Evolutionary conservation across 2,888 invertebrate genomes (phyloP).

Genomic region (Microplitis manilae): DNA sequence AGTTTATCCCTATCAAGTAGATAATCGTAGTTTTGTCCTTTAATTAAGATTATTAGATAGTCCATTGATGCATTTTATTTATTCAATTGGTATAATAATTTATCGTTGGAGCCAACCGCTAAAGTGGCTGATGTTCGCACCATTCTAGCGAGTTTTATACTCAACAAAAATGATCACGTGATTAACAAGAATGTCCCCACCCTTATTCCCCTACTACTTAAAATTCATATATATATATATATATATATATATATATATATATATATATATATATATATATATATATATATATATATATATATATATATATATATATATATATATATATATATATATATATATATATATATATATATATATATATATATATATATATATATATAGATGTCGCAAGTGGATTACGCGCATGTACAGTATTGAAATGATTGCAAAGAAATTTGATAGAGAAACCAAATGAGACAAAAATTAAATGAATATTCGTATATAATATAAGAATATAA

Average conservation of each 20-base stretch:
- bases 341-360: neutral
- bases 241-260: too few relatives aligned
- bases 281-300: too few relatives aligned
- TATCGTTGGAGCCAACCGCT: slow-evolving; percentile 60
- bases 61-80: too few relatives aligned
- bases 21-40: too few relatives aligned
- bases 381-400: neutral
- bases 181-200: slow-evolving; percentile 39
- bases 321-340: neutral
- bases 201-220: neutral
- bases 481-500: too few relatives aligned
- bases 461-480: neutral
- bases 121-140: slow-evolving; percentile 62
- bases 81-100: neutral
- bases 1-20: too few relatives aligned
- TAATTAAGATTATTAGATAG: too few relatives aligned
- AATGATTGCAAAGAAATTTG: neutral
- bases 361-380: neutral
- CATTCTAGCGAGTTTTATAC: slow-evolving; percentile 62
- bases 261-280: too few relatives aligned
- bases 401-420: slow-evolving; percentile 26
- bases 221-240: neutral
- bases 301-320: neutral
- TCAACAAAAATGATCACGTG: slow-evolving; percentile 51
- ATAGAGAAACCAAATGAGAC: neutral